These are phyloP conservation scores for Agelastica alni DNA, from an alignment of 2,888 invertebrate species.

Conservation along the genomic window DNA sequence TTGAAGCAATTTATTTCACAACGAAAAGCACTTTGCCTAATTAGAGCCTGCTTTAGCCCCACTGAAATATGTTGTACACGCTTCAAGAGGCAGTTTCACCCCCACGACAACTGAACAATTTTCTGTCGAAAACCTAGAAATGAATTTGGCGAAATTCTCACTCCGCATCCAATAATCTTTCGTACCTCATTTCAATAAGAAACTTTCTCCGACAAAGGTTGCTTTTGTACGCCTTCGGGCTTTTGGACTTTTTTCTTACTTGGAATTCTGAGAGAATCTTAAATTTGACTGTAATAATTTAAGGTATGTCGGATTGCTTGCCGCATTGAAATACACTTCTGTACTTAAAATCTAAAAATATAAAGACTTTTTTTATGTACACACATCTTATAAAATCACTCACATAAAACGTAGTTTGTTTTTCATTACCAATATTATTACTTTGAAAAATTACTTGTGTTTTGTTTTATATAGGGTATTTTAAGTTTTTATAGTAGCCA, in stretches of 20 bases:
- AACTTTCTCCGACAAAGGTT: slow-evolving; percentile 14
- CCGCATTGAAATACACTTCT: no score
- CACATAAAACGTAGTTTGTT: no score
- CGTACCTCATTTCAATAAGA: slow-evolving; percentile 26
- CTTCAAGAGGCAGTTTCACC: slow-evolving; percentile 15
- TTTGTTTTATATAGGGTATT: no score
- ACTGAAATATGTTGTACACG: slow-evolving; percentile 25
- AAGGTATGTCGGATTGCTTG: no score
- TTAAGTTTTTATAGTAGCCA: no score
- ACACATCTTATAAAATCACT: no score
- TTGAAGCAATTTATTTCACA: slow-evolving; percentile 27
- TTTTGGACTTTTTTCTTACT: slow-evolving; percentile 4
- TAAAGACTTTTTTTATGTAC: no score
- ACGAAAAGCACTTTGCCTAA: slow-evolving; percentile 31
- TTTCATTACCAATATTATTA: no score
- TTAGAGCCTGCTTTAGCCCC: slow-evolving; percentile 24
- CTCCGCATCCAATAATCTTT: slow-evolving; percentile 23
- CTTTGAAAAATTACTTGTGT: no score
- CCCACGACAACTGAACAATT: slow-evolving; percentile 13
- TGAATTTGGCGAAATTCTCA: slow-evolving; percentile 22
- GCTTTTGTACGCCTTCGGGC: slow-evolving; percentile 16
- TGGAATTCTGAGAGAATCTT: no score
- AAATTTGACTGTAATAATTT: no score
- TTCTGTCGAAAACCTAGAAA: slow-evolving; percentile 20
- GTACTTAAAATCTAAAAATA: no score